phyloP scores from a whole-genome alignment of 2,113 vertebrate species.

The Megaceryle torquata region DNA sequence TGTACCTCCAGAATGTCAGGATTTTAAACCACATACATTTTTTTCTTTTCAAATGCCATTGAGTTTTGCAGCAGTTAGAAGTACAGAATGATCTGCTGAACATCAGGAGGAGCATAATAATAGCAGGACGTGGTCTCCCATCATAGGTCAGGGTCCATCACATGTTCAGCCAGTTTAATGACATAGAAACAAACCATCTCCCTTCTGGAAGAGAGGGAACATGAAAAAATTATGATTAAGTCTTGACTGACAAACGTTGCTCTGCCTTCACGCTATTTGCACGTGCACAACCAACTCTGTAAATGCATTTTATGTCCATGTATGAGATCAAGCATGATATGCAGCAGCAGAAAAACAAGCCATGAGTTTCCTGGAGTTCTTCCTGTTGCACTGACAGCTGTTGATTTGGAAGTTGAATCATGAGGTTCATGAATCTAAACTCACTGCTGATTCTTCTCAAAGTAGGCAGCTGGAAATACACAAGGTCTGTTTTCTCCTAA shows the following conservation, averaged over 20 bases:
- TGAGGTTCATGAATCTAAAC: neutral
- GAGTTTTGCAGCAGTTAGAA: neutral
- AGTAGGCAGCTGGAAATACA: neutral
- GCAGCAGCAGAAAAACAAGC: neutral
- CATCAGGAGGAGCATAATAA: neutral
- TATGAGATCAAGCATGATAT: neutral
- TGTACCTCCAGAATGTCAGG: neutral
- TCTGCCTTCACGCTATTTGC: neutral
- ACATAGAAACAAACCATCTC: neutral
- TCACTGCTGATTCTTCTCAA: neutral
- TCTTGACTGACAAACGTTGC: neutral
- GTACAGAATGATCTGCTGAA: neutral
- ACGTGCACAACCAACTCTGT: neutral
- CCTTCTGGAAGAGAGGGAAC: neutral
- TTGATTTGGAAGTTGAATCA: neutral
- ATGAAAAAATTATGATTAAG: neutral
- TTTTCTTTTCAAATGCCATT: neutral
- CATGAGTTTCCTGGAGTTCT: neutral
- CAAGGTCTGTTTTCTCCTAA: neutral
- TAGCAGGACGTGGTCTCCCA: neutral
- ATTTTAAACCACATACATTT: neutral
- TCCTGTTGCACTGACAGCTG: neutral
- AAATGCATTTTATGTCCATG: neutral
- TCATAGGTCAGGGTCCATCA: neutral
- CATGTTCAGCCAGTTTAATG: neutral